phyloP scores from a whole-genome alignment of 2,113 vertebrate genomes.

The Corythoichthys intestinalis region DNA sequence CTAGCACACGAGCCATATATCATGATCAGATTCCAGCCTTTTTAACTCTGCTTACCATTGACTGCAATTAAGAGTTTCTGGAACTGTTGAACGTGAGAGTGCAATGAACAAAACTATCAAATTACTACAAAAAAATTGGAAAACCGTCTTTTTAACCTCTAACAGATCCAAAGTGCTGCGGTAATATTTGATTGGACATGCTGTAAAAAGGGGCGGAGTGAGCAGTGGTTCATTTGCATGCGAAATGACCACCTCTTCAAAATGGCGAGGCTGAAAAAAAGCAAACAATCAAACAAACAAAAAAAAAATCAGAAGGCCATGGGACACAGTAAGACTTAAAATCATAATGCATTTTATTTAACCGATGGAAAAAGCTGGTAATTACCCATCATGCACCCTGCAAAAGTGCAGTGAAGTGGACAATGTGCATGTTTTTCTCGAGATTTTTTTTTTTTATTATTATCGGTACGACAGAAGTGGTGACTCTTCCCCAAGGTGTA shows the following conservation, averaged over 20 bases:
- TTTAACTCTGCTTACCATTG: no score
- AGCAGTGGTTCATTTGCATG: background rate
- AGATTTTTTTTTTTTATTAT: constrained; percentile 14
- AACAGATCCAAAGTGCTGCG: no score
- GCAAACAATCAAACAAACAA: no score
- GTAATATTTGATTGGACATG: background rate
- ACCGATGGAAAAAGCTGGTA: background rate
- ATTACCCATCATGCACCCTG: constrained; percentile 2
- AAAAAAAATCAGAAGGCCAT: no score
- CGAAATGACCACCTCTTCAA: background rate
- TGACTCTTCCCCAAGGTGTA: constrained; percentile 42
- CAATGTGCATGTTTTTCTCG: constrained; percentile 54
- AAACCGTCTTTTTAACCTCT: no score
- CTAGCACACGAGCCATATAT: constrained; percentile 1
- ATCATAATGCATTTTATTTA: background rate
- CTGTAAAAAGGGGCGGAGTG: background rate
- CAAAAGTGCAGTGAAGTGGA: constrained; percentile 21
- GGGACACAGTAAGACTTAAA: no score
- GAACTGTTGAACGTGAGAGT: no score
- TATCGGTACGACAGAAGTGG: constrained; percentile 29
- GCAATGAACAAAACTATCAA: no score
- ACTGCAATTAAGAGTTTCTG: no score
- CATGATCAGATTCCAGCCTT: no score
- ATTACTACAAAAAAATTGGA: no score
- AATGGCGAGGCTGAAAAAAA: background rate